Percentiles rank a stretch among this genome's conserved stretches.
phyloP scores from a whole-genome alignment of 2,113 vertebrate genomes.

The Delphinus delphis region DNA sequence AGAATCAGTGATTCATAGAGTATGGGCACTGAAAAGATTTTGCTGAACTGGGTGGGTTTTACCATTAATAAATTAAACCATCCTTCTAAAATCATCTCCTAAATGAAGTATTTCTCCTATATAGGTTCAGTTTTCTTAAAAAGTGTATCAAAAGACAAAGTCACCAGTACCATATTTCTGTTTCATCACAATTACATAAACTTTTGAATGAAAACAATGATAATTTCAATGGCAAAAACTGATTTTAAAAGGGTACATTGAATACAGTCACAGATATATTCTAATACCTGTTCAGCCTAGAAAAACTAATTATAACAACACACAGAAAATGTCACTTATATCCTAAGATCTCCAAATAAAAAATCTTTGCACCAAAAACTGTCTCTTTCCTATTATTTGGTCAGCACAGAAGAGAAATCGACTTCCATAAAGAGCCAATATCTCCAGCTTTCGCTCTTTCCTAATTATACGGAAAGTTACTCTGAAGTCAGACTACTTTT shows the following conservation, averaged over 20 bases:
- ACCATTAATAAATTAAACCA: not conserved
- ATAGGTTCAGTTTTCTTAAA: not conserved
- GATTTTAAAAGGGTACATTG: not conserved
- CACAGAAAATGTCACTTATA: not conserved
- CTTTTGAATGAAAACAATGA: constrained; percentile 31
- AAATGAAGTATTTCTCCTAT: not conserved
- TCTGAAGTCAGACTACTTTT: constrained; percentile 66
- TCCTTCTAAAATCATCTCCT: not conserved
- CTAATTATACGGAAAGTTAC: constrained; percentile 51
- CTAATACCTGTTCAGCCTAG: not conserved
- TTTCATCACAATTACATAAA: constrained; percentile 21
- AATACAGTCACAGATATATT: not conserved
- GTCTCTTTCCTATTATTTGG: constrained; percentile 38
- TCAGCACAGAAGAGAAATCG: not conserved
- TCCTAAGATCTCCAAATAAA: not conserved
- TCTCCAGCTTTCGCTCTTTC: constrained; percentile 4
- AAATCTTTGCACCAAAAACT: not conserved
- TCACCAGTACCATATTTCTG: not conserved
- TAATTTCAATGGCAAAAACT: not conserved
- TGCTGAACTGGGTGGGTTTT: not conserved
- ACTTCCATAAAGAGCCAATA: not conserved
- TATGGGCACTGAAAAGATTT: constrained; percentile 2
- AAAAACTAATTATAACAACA: not conserved
- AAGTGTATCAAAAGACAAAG: not conserved
- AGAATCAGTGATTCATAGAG: not conserved